These are phyloP conservation scores for Naso thynnoides DNA, from an alignment of 2,797 vertebrate genomes.

Conservation along the genomic window DNA sequence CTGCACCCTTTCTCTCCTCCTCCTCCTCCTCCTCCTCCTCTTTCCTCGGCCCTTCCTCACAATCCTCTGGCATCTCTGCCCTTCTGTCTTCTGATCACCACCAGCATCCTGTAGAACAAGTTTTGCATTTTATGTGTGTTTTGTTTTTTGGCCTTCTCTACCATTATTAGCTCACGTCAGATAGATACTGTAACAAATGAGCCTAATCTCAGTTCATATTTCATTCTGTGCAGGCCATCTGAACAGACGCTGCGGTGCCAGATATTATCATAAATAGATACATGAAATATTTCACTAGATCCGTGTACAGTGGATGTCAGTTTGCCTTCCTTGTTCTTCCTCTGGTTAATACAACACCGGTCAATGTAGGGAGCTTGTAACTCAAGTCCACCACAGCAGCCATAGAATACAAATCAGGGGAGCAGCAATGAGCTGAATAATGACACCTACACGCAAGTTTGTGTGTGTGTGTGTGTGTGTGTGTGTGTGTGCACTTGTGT, in stretches of 20 bases:
- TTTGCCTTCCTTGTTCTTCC: conserved; percentile 2
- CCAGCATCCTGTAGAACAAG: background rate
- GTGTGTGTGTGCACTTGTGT: conserved; percentile 29
- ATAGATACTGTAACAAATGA: conserved; percentile 13
- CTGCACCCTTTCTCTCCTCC: conserved; percentile 1
- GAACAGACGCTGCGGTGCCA: background rate
- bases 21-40: background rate
- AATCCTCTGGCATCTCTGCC: background rate
- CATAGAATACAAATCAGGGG: conserved; percentile 74
- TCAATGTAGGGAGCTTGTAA: conserved; percentile 60
- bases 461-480: conserved; percentile 37
- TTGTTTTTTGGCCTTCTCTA: background rate
- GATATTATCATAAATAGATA: conserved; percentile 26
- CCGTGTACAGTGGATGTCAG: conserved; percentile 9
- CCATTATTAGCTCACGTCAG: conserved; percentile 17
- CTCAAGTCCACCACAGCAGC: conserved; percentile 56
- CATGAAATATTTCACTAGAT: conserved; percentile 26
- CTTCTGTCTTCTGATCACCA: background rate
- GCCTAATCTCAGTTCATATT: conserved; percentile 22
- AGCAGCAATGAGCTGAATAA: conserved; percentile 53
- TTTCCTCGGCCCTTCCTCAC: conserved; percentile 28
- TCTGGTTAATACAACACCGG: conserved; percentile 60
- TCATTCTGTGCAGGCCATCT: conserved; percentile 4
- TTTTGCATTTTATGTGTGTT: conserved; percentile 11
- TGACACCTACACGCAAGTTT: conserved; percentile 26